Evolutionary conservation across 1,140 invertebrate genomes (phyloP).

Genomic region (Drosophila sp.): DNA sequence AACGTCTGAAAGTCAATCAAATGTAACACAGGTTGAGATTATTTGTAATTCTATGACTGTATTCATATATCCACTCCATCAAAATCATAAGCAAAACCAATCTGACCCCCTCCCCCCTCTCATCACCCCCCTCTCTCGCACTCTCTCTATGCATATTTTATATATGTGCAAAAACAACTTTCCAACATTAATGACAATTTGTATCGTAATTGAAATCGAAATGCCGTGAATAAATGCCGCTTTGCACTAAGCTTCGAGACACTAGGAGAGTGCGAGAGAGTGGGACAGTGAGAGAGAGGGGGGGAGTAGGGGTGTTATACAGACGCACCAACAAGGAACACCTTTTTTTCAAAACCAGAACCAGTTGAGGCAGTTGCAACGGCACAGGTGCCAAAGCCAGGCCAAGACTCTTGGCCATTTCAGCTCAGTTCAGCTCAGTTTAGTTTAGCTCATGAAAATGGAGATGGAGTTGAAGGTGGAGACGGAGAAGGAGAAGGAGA

Average conservation of each 20-base stretch:
- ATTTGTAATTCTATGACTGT: conserved; percentile 51
- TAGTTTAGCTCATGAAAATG: conserved; percentile 8
- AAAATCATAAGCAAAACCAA: conserved; percentile 57
- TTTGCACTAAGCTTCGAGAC: conserved; percentile 71
- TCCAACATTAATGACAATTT: conserved; percentile 83
- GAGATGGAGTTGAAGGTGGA: conserved; percentile 2
- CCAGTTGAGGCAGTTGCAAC: conserved; percentile 57
- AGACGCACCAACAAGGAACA: conserved; percentile 75
- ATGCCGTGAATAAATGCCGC: conserved; percentile 83
- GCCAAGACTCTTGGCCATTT: conserved; percentile 15
- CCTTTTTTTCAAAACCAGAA: conserved; percentile 61
- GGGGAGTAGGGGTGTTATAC: conserved; percentile 12
- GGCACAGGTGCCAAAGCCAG: conserved; percentile 50
- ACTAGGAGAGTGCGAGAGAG: conserved; percentile 28
- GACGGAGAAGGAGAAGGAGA: neutral
- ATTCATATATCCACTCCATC: conserved; percentile 49
- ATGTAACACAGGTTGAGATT: conserved; percentile 72
- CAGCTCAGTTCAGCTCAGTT: neutral
- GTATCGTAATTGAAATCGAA: conserved; percentile 84
- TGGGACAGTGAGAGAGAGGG: neutral
- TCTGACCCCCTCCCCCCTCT: conserved; percentile 14
- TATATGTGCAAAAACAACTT: conserved; percentile 75
- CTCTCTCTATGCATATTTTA: conserved; percentile 31
- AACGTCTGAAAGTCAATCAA: conserved; percentile 72
- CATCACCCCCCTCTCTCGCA: too few species aligned